phyloP scores from a whole-genome alignment of 2,113 vertebrate species.

The Ceyx melanurus region DNA sequence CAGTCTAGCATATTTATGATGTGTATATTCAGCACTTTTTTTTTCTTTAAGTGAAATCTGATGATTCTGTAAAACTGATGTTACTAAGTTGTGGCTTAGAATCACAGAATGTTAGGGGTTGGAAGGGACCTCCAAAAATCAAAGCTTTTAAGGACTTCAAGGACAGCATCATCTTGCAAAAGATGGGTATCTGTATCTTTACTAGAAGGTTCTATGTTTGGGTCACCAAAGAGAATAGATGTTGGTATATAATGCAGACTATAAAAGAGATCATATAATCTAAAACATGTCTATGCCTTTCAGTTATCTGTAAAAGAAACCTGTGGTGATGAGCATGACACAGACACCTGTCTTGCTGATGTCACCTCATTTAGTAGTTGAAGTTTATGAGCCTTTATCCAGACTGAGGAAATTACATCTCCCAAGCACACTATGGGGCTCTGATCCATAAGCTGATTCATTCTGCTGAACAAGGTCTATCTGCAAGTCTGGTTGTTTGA shows the following conservation, averaged over 20 bases:
- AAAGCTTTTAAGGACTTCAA: not conserved
- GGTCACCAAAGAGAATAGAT: not conserved
- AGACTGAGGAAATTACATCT: not conserved
- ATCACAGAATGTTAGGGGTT: too few species aligned
- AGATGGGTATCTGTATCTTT: not conserved
- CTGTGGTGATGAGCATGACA: accelerated
- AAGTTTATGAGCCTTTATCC: not conserved
- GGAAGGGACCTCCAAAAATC: too few species aligned
- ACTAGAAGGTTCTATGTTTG: not conserved
- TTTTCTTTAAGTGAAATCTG: not conserved
- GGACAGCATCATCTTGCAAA: not conserved
- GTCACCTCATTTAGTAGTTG: not conserved
- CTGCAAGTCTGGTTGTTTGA: not conserved
- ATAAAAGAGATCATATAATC: not conserved
- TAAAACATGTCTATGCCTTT: not conserved
- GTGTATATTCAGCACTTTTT: not conserved
- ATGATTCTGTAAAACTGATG: not conserved
- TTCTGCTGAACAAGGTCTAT: not conserved
- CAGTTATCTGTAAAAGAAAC: not conserved
- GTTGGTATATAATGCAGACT: not conserved
- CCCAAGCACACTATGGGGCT: not conserved
- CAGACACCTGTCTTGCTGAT: not conserved
- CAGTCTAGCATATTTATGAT: not conserved
- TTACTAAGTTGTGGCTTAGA: not conserved
- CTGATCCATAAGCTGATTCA: not conserved